Base-by-base conservation (phyloP, 2,888 invertebrate species). In the Argynnis bischoffii region DNA sequence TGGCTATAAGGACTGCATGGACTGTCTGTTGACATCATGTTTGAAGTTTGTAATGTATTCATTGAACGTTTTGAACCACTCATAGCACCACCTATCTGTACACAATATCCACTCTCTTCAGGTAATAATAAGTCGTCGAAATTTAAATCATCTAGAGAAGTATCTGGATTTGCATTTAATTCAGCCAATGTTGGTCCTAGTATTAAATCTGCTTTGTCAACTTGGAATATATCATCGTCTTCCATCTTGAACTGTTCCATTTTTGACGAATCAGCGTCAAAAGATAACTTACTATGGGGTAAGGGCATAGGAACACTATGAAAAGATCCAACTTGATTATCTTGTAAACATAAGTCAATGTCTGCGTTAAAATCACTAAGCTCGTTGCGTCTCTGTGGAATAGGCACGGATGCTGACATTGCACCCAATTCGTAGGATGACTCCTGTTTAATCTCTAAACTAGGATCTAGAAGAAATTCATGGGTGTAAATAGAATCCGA, bases 191-290 rank as follows among this genome's bases (percentile, higher is more conserved):
- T 97, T 0, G 97, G 96, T 4, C 96, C 95, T 85, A 97, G 95
- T 77, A 97, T 96, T 72, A 97, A 93, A 88, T 97, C 97, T 51
- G 96, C 95, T 88, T 97, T 97, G 85, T 98, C 97, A 65, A 97
- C 96, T 93, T 97, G 93, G 84, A 97, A 97, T 78, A 97, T 97
- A 81, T 97, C 97, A 82, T 97, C 97, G 79, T 97, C 97, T 79
- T 97, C 97, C 95, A 97, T 95, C 85, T 95, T 95, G 78, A 96
- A 95, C 14, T 95, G 92, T 77, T 95, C 95, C 61, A 89, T 85
- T 85, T 93, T 94, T 21, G 85, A 82, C 59, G 82, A 84, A 76
- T 84, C 94, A 75, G 83, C 85, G 66, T 90, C 92, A 74, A 86
- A 91, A 48, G 85, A 81, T 69, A 90, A 82, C 77, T 90, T 89